Percentiles rank a stretch among this genome's conserved stretches.
Conservation (phyloP, 2,888 invertebrate species). For the Didymodactylos carnosus region DNA sequence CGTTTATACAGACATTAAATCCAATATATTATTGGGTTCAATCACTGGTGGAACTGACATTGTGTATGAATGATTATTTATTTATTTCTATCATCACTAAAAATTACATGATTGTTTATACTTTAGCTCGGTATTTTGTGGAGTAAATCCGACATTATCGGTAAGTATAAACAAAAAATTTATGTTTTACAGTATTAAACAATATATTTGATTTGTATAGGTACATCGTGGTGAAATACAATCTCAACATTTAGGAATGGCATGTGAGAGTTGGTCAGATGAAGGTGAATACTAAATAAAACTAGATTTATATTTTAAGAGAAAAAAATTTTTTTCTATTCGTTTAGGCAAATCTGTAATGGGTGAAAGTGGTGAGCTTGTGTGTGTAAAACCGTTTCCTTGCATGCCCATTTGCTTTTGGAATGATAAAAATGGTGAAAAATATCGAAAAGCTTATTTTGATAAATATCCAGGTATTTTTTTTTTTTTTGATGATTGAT, state of each 20-base stretch:
- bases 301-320: neutral
- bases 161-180: slow-evolving; percentile 44
- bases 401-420: slow-evolving; percentile 42
- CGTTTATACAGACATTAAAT: slow-evolving; percentile 39
- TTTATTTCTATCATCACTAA: neutral
- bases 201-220: no score
- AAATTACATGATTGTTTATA: neutral
- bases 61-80: neutral
- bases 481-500: neutral
- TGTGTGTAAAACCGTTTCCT: slow-evolving; percentile 41
- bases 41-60: slow-evolving; percentile 31
- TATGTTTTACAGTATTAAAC: slow-evolving; percentile 41
- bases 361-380: slow-evolving; percentile 39
- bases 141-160: slow-evolving; percentile 19
- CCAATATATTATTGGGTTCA: slow-evolving; percentile 36
- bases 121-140: neutral
- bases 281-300: slow-evolving; percentile 24
- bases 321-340: slow-evolving; percentile 21
- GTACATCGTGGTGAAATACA: slow-evolving; percentile 42
- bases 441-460: slow-evolving; percentile 39
- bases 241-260: slow-evolving; percentile 38
- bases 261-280: slow-evolving; percentile 37
- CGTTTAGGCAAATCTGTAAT: slow-evolving; percentile 29
- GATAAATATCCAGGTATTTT: slow-evolving; percentile 26
- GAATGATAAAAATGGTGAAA: slow-evolving; percentile 33